These are phyloP conservation scores for Natrix natrix DNA, from an alignment of 2,797 vertebrate genomes.

Conservation along the genomic window DNA sequence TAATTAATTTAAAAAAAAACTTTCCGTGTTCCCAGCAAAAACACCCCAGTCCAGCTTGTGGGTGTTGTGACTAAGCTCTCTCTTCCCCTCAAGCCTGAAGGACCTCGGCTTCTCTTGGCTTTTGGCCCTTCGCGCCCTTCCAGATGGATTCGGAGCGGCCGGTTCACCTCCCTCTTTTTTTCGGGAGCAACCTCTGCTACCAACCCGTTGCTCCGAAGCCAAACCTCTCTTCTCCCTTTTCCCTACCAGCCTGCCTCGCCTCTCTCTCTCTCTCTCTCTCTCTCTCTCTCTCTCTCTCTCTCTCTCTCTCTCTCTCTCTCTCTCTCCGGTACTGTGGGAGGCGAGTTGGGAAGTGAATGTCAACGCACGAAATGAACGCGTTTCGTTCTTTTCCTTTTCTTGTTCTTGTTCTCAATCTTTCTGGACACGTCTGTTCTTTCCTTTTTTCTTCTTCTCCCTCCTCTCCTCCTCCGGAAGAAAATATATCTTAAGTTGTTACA, in stretches of 20 bases:
- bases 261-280: neutral
- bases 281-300: neutral
- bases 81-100: neutral
- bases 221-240: neutral
- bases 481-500: neutral
- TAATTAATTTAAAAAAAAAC: neutral
- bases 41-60: neutral
- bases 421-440: conserved; percentile 24
- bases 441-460: fast-evolving
- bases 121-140: neutral
- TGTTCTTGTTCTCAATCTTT: neutral
- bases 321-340: neutral
- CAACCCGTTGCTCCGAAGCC: neutral
- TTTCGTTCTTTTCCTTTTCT: conserved; percentile 38
- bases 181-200: neutral
- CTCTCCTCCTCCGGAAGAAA: neutral
- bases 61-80: neutral
- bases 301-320: neutral
- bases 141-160: neutral
- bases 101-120: neutral
- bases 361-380: neutral
- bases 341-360: conserved; percentile 16
- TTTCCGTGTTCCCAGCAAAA: neutral
- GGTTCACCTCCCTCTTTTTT: neutral
- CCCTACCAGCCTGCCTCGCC: neutral